A percentile compares a stretch with the other conserved stretches of the same genome.
Evolutionary conservation across 2,888 invertebrate genomes (phyloP).

Genomic region (Eupithecia subfuscata): DNA sequence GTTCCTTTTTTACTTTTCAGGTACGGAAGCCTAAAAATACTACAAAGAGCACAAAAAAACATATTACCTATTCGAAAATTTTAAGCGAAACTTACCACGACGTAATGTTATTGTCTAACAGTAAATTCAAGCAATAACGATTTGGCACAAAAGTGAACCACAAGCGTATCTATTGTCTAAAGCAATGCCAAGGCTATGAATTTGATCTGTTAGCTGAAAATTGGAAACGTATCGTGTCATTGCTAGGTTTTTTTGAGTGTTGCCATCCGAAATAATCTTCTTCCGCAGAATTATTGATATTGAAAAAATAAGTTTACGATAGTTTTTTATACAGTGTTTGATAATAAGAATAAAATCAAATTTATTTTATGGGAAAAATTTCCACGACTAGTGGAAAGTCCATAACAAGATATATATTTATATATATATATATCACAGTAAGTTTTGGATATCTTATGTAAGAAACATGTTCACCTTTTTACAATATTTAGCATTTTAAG

Average conservation of each 20-base stretch:
- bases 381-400: background rate
- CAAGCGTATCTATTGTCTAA: background rate
- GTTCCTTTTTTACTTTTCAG: too few relatives aligned
- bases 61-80: background rate
- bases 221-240: background rate
- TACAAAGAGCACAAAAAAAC: too few relatives aligned
- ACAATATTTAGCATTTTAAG: too few relatives aligned
- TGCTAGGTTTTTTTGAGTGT: background rate
- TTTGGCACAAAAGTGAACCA: background rate
- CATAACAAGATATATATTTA: background rate
- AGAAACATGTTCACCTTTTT: too few relatives aligned
- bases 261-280: background rate
- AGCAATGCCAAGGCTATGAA: background rate
- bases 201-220: background rate
- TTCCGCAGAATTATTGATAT: background rate
- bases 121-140: constrained; percentile 4
- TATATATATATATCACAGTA: too few relatives aligned
- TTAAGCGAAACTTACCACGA: background rate
- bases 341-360: background rate
- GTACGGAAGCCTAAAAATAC: too few relatives aligned
- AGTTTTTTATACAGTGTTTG: too few relatives aligned
- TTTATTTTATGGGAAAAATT: background rate
- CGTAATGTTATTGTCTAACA: background rate
- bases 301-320: background rate
- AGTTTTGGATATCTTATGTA: too few relatives aligned